phyloP scores from a whole-genome alignment of 2,888 invertebrate genomes.

The Calameuta filiformis region DNA sequence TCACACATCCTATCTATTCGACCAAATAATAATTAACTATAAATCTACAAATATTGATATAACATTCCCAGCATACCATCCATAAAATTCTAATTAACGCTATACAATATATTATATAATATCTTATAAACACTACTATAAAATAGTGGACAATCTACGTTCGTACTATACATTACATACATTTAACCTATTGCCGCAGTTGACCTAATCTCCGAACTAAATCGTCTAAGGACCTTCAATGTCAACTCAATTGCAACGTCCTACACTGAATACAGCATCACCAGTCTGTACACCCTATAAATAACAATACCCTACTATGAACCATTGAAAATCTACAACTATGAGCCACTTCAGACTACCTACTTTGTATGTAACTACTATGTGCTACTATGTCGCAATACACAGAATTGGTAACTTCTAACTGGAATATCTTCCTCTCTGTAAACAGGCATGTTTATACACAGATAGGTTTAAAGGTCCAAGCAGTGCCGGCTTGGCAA shows the following conservation, averaged over 20 bases:
- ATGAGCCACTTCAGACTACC: not conserved
- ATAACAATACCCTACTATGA: not conserved
- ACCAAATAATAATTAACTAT: not conserved
- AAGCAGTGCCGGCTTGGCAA: constrained; percentile 19
- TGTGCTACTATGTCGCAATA: not conserved
- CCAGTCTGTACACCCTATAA: too few species aligned
- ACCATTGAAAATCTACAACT: not conserved
- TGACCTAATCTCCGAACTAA: not conserved
- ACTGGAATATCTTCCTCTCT: constrained; percentile 15
- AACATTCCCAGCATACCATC: not conserved
- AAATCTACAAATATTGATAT: not conserved
- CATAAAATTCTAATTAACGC: not conserved
- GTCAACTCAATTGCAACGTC: not conserved
- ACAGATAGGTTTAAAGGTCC: constrained; percentile 33
- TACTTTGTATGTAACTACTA: not conserved
- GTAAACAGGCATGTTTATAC: constrained; percentile 30
- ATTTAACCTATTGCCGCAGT: not conserved
- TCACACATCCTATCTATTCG: not conserved
- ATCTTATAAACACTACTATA: not conserved
- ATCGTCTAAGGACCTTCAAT: not conserved
- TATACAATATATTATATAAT: not conserved
- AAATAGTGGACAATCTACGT: not conserved
- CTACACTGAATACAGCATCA: not conserved
- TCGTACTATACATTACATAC: not conserved
- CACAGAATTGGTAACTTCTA: constrained; percentile 5